Conservation (phyloP, 2,113 vertebrate species). For the Tylochromis polylepis region DNA sequence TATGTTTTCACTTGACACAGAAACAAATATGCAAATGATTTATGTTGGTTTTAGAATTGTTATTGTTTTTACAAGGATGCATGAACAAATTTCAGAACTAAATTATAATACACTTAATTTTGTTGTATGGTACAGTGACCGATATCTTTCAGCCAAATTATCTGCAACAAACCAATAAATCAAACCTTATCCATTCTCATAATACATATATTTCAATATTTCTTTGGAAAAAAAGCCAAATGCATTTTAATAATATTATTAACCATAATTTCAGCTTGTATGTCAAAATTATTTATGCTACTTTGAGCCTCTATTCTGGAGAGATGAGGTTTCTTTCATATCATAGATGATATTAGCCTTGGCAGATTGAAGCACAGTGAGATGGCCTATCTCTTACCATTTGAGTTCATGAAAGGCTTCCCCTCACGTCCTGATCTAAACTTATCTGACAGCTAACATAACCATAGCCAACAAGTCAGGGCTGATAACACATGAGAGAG, state of each 20-base stretch:
- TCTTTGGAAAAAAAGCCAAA: background rate
- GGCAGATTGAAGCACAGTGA: slow-evolving; percentile 33
- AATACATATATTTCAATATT: background rate
- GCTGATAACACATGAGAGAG: slow-evolving; percentile 57
- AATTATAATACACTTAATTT: background rate
- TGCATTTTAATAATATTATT: background rate
- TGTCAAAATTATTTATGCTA: background rate
- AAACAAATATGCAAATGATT: background rate
- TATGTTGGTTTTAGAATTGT: background rate
- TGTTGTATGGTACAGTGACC: background rate
- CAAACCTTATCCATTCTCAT: background rate
- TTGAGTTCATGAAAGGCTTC: slow-evolving; percentile 17
- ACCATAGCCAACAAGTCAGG: slow-evolving; percentile 49
- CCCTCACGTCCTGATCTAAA: slow-evolving; percentile 40
- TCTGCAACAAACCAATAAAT: background rate
- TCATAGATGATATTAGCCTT: slow-evolving; percentile 33
- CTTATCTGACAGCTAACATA: slow-evolving; percentile 63
- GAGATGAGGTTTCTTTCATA: slow-evolving; percentile 11
- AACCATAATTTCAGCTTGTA: background rate
- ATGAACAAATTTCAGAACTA: background rate
- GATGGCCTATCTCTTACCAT: slow-evolving; percentile 57
- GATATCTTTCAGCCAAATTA: background rate
- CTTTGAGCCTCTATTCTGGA: background rate
- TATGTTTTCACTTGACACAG: background rate
- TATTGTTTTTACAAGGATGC: background rate